Percentiles rank a stretch among this genome's conserved stretches.
Conservation (phyloP, 2,113 vertebrate species). For the Ceratotherium simum region DNA sequence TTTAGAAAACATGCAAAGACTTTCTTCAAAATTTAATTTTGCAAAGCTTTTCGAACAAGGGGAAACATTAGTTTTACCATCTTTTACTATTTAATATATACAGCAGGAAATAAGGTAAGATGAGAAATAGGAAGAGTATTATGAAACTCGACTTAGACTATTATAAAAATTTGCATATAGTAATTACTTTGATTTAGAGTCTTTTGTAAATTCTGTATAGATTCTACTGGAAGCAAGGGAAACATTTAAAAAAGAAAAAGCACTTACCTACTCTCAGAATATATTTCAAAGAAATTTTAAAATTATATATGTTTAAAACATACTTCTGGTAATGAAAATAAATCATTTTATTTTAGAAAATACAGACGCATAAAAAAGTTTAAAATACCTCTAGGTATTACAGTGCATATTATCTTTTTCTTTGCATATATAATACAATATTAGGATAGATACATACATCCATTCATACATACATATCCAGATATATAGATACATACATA, state of each 20-base stretch:
- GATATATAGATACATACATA: background rate
- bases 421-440: background rate
- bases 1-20: conserved; percentile 45
- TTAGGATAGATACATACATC: background rate
- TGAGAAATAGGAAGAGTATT: background rate
- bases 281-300: conserved; percentile 32
- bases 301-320: background rate
- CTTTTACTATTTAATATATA: background rate
- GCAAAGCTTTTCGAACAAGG: background rate
- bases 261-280: background rate
- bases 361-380: background rate
- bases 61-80: background rate
- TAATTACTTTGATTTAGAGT: background rate
- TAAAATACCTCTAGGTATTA: background rate
- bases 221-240: background rate
- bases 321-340: background rate
- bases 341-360: conserved; percentile 29
- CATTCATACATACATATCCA: background rate
- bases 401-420: background rate
- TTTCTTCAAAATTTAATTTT: conserved; percentile 42
- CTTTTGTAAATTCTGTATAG: background rate
- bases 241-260: background rate
- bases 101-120: background rate
- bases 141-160: background rate
- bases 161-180: background rate